A percentile compares a stretch with the other conserved stretches of the same genome.
phyloP scores from a whole-genome alignment of 2,113 vertebrate species.

The Otolemur garnettii region DNA sequence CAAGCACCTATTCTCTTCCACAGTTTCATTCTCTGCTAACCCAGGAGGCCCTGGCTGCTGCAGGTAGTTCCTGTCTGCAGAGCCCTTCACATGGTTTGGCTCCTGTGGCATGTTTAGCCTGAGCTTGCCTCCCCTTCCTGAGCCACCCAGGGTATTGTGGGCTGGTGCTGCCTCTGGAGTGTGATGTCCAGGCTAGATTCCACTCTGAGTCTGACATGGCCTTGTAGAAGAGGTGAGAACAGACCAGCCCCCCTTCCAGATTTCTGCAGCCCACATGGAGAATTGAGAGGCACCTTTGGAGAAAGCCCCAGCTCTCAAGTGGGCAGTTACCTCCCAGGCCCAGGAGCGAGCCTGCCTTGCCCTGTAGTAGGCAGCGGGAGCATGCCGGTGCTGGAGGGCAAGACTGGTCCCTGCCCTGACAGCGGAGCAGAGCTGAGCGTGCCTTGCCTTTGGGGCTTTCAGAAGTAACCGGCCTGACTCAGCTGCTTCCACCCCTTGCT shows the following conservation, averaged over 20 bases:
- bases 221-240: background rate
- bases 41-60: background rate
- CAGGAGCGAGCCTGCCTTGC: background rate
- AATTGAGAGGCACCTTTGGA: background rate
- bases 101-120: constrained; percentile 51
- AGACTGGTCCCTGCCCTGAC: background rate
- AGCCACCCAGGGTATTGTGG: background rate
- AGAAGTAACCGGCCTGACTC: background rate
- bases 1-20: background rate
- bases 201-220: background rate
- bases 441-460: background rate
- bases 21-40: background rate
- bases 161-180: background rate
- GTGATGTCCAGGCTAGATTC: background rate
- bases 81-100: constrained; percentile 46
- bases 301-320: background rate
- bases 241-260: background rate
- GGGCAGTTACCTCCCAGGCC: background rate
- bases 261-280: background rate
- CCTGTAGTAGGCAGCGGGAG: background rate
- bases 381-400: no score
- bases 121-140: background rate
- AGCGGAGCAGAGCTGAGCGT: background rate
- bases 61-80: background rate
- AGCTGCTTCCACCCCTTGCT: no score